Conservation (phyloP, 1,140 invertebrate species). For the Lamellibrachia luymesi region DNA sequence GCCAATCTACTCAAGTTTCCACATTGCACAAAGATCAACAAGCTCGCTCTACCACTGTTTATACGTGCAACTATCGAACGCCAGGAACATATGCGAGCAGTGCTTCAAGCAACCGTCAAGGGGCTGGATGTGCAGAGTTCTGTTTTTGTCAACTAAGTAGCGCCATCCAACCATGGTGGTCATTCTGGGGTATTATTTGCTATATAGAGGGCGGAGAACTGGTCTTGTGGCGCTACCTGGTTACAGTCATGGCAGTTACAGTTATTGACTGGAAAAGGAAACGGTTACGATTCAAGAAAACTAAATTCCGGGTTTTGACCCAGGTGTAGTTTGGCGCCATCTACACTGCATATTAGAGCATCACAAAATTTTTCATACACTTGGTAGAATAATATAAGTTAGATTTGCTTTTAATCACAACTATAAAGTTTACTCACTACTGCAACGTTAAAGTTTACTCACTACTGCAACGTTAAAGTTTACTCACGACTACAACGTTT, state of each 20-base stretch:
- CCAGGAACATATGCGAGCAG: not conserved
- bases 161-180: too few relatives aligned
- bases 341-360: too few relatives aligned
- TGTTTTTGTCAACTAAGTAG: not conserved
- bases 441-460: too few relatives aligned
- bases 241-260: not conserved
- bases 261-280: not conserved
- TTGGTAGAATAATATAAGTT: too few relatives aligned
- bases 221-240: not conserved
- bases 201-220: too few relatives aligned
- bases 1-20: not conserved
- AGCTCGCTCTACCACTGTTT: not conserved
- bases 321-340: not conserved
- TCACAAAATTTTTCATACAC: too few relatives aligned
- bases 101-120: not conserved
- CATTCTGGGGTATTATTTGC: not conserved
- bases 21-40: not conserved
- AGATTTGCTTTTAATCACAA: too few relatives aligned
- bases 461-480: too few relatives aligned
- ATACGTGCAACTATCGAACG: not conserved
- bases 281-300: not conserved
- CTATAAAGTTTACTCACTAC: too few relatives aligned
- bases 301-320: not conserved
- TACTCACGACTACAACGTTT: too few relatives aligned
- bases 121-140: not conserved